Evolutionary conservation across 1,140 invertebrate genomes (phyloP), one percentile per base, ranked within the genome.

Genomic region (Anthonomus grandis): DNA sequence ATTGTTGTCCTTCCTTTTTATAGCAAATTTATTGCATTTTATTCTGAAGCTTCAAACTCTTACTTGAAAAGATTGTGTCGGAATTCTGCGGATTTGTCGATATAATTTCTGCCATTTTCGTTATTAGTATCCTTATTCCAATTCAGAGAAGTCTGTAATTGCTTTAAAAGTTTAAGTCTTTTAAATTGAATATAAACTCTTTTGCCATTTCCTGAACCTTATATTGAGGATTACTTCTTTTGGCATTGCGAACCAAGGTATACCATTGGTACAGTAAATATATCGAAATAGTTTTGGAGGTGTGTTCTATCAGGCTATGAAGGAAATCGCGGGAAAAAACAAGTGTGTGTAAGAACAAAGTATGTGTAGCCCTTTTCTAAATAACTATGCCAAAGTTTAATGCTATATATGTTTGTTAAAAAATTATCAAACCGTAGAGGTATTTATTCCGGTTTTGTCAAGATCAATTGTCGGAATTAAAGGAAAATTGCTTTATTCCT

Each of bases 171-270:
- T n/a, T n/a, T n/a, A n/a, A n/a, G n/a, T n/a, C n/a, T n/a, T n/a
- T n/a, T n/a, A n/a, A n/a, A n/a, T n/a, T n/a, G n/a, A n/a, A n/a
- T n/a, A n/a, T n/a, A n/a, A n/a, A n/a, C n/a, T n/a, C n/a, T n/a
- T n/a, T n/a, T n/a, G n/a, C n/a, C n/a, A n/a, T n/a, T n/a, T n/a
- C n/a, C n/a, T 21, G 13, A 42, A 42, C 39, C 39, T 42, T 42
- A 42, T 42, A 42, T 21, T 42, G 39, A 42, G 39, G 39, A 42
- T 42, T 42, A 42, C 19, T 42, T 42, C 39, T 42, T 42, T 42
- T 42, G 39, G 39, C 39, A 42, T 13, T 42, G 13, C 39, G 39
- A 42, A 42, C n/a, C n/a, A n/a, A n/a, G n/a, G n/a, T n/a, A n/a
- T n/a, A n/a, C n/a, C n/a, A n/a, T n/a, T n/a, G n/a, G n/a, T n/a